Conservation (phyloP, 2,797 vertebrate species). For the Lophotriccus pileatus region DNA sequence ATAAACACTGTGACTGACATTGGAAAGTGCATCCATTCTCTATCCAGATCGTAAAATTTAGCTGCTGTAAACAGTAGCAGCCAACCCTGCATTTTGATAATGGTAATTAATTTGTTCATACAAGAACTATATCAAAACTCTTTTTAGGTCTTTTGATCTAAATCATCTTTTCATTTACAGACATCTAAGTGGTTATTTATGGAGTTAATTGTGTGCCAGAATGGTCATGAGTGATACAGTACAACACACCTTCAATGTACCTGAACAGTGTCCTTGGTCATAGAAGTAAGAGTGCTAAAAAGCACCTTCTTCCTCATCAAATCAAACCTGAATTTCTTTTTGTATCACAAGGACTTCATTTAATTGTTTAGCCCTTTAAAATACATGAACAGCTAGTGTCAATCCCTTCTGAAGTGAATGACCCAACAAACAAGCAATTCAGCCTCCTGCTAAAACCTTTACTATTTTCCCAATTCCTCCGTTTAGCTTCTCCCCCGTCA, state of each 20-base stretch:
- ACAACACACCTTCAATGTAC: background rate
- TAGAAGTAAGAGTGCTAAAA: background rate
- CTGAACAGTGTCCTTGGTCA: background rate
- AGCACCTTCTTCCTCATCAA: background rate
- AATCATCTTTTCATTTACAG: background rate
- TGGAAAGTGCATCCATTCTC: background rate
- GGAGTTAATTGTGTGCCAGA: background rate
- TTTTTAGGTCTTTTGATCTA: background rate
- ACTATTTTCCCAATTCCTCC: background rate
- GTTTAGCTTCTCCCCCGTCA: background rate
- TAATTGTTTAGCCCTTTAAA: background rate
- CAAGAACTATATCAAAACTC: background rate
- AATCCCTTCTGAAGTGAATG: background rate
- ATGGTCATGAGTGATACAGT: background rate
- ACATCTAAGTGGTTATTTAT: background rate
- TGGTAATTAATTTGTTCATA: background rate
- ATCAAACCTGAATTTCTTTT: background rate
- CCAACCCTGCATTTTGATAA: background rate
- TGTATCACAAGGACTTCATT: background rate
- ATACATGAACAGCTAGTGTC: background rate
- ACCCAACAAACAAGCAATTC: background rate
- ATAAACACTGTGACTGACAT: background rate
- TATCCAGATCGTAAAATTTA: background rate
- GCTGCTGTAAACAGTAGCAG: background rate
- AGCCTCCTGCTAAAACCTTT: background rate